Percentiles rank a stretch among this genome's conserved stretches.
Conservation (phyloP, 2,888 invertebrate species). For the Sinopyrophorus schimmeli region DNA sequence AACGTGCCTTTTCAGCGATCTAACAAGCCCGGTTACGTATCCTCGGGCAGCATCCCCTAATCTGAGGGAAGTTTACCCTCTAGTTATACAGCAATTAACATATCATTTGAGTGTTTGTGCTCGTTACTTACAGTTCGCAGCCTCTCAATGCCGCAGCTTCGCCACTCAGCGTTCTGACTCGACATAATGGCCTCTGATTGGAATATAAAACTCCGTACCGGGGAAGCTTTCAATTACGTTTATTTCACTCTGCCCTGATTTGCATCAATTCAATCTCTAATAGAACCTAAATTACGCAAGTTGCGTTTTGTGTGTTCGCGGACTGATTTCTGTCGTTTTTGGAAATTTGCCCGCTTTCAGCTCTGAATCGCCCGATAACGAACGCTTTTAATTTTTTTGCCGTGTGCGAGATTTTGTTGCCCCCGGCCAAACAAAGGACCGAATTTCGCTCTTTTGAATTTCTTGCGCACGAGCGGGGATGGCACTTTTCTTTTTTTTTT, state of each 20-base stretch:
- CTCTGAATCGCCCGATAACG: too few species aligned
- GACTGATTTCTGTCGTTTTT: constrained; percentile 26
- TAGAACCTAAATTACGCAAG: constrained; percentile 41
- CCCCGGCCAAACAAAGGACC: too few species aligned
- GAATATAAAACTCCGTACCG: constrained; percentile 42
- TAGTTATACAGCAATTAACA: constrained; percentile 52
- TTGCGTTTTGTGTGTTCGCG: constrained; percentile 26
- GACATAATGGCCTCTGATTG: constrained; percentile 50
- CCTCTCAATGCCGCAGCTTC: constrained; percentile 42
- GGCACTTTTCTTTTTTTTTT: too few species aligned
- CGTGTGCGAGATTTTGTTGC: too few species aligned
- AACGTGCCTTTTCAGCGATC: constrained; percentile 51
- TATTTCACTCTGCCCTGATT: constrained; percentile 43
- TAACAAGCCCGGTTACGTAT: constrained; percentile 47
- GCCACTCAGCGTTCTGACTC: constrained; percentile 29
- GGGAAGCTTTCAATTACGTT: constrained; percentile 48
- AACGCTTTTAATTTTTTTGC: too few species aligned
- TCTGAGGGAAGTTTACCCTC: constrained; percentile 47
- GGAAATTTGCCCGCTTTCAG: constrained; percentile 21
- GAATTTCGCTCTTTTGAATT: too few species aligned
- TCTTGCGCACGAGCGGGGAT: too few species aligned
- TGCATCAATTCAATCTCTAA: constrained; percentile 44
- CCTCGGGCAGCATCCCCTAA: constrained; percentile 39
- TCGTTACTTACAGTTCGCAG: constrained; percentile 45
- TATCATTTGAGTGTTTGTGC: constrained; percentile 51